Conservation (phyloP, 1,140 invertebrate genomes). For the Drosophila tristis region DNA sequence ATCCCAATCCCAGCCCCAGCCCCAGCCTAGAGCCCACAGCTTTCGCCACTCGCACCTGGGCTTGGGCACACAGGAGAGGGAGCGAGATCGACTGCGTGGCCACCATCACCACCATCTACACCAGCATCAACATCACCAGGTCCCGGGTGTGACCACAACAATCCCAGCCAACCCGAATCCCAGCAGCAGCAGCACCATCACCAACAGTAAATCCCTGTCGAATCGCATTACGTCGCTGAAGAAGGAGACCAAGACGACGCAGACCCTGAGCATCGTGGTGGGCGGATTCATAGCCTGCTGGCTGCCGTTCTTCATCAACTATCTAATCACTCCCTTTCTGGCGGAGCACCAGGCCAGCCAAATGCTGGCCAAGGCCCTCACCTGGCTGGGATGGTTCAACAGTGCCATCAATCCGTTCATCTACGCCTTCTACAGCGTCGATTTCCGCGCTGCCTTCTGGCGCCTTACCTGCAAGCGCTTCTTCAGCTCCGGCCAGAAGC, state of each 20-base stretch:
- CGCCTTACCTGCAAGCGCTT: constrained; percentile 88
- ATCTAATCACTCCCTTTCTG: constrained; percentile 91
- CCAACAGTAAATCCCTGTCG: constrained; percentile 75
- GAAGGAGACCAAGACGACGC: constrained; percentile 94
- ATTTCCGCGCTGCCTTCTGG: constrained; percentile 94
- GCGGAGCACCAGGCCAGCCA: constrained; percentile 85
- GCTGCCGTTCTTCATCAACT: constrained; percentile 95
- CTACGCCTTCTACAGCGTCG: constrained; percentile 94
- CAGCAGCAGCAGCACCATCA: constrained; percentile 13
- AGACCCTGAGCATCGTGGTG: constrained; percentile 95
- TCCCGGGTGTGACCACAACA: constrained; percentile 21
- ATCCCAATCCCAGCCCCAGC: constrained; percentile 15
- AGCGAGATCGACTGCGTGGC: constrained; percentile 19
- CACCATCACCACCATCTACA: constrained; percentile 39
- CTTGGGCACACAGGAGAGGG: constrained; percentile 11
- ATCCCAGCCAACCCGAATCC: no score
- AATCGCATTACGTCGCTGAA: constrained; percentile 87
- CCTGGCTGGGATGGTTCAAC: constrained; percentile 97
- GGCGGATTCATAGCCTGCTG: constrained; percentile 96
- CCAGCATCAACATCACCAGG: constrained; percentile 46
- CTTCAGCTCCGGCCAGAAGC: constrained; percentile 70
- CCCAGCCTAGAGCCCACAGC: constrained; percentile 49
- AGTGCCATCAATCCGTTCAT: constrained; percentile 95
- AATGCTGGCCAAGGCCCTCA: constrained; percentile 91
- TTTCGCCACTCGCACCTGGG: constrained; percentile 63